Evolutionary conservation across 2,888 invertebrate species (phyloP).

Genomic region (Crioceris asparagi): DNA sequence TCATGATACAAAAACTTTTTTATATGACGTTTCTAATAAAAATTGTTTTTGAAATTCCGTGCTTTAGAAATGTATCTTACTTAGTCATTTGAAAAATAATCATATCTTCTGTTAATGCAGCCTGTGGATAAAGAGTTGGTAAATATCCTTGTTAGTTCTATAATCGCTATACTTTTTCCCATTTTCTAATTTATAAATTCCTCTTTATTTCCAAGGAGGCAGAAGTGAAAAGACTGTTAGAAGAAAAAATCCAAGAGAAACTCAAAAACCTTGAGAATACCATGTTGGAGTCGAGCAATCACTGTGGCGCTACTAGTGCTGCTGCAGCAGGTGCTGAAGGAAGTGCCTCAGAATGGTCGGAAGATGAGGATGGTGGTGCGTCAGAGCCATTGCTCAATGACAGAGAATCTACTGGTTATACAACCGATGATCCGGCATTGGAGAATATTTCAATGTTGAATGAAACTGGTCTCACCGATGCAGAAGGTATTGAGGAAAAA

Average conservation of each 20-base stretch:
- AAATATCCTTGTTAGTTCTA: too few relatives aligned
- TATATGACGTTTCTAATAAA: too few relatives aligned
- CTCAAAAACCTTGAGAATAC: conserved; percentile 29
- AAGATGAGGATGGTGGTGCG: conserved; percentile 53
- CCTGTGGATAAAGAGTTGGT: too few relatives aligned
- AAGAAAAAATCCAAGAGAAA: conserved; percentile 38
- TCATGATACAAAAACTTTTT: too few relatives aligned
- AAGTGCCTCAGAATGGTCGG: conserved; percentile 78
- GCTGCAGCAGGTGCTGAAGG: conserved; percentile 47
- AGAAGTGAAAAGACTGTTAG: conserved; percentile 41
- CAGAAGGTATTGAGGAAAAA: conserved; percentile 61
- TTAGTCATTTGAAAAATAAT: too few relatives aligned
- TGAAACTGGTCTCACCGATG: conserved; percentile 77
- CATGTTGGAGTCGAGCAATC: conserved; percentile 13
- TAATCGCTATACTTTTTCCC: too few relatives aligned
- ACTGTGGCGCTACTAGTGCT: conserved; percentile 33
- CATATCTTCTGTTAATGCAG: too few relatives aligned
- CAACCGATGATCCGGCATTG: conserved; percentile 77
- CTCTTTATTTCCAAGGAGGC: too few relatives aligned
- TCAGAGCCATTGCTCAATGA: conserved; percentile 47
- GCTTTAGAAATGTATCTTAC: too few relatives aligned
- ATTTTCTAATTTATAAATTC: too few relatives aligned
- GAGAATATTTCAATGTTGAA: conserved; percentile 78
- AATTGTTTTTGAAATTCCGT: too few relatives aligned
- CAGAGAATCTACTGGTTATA: conserved; percentile 65